Conservation (phyloP, 2,797 vertebrate genomes). For the Monodelphis domestica region DNA sequence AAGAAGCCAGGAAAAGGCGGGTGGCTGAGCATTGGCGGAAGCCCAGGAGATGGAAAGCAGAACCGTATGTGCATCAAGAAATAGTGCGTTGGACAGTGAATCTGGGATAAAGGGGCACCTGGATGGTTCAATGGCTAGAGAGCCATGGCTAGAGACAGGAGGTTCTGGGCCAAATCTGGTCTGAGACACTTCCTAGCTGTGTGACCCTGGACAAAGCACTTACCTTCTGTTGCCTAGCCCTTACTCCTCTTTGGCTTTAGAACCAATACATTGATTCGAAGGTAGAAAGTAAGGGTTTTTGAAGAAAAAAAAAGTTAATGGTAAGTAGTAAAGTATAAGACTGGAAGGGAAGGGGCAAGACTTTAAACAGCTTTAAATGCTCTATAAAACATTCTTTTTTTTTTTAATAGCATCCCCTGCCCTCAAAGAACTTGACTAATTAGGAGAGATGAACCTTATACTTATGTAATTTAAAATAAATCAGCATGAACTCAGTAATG, state of each 20-base stretch:
- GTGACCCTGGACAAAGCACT: no score
- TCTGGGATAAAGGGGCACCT: background rate
- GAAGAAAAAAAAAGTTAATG: no score
- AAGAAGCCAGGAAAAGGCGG: background rate
- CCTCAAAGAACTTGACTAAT: background rate
- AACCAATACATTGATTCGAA: no score
- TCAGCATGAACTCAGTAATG: fast-evolving
- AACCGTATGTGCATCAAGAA: background rate
- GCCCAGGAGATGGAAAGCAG: no score
- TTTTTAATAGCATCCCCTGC: background rate
- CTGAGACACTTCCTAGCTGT: no score
- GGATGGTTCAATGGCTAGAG: no score
- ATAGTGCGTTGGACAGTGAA: background rate
- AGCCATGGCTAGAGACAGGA: no score
- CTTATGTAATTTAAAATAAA: background rate
- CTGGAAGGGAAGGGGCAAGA: background rate
- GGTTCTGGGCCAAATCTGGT: no score
- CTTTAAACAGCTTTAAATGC: background rate
- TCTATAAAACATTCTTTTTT: background rate
- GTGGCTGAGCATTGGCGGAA: no score
- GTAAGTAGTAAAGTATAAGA: background rate
- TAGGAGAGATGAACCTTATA: background rate
- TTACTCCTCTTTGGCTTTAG: no score
- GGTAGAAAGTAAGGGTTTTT: no score
- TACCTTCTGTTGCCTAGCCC: no score